These are phyloP conservation scores for Macrotis lagotis DNA, from an alignment of 2,113 vertebrate genomes.

Conservation along the genomic window DNA sequence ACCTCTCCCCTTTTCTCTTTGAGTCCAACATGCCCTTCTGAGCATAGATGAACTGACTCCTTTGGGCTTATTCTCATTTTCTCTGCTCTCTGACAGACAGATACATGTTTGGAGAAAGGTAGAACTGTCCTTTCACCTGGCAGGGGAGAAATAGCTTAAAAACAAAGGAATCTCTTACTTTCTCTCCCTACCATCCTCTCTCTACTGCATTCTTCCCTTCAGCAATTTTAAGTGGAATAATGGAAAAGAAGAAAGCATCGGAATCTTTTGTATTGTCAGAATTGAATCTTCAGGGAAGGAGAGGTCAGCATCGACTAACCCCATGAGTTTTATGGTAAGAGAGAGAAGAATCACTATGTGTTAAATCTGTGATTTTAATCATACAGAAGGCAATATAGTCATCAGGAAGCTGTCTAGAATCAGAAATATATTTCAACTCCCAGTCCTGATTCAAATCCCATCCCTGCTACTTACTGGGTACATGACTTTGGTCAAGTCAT, in stretches of 20 bases:
- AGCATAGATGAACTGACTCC: background rate
- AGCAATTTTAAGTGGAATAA: slow-evolving; percentile 49
- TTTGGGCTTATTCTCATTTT: background rate
- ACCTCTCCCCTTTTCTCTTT: background rate
- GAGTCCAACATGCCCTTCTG: background rate
- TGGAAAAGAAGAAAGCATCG: background rate
- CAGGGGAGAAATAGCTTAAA: slow-evolving; percentile 63
- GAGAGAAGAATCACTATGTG: background rate
- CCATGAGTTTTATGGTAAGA: background rate
- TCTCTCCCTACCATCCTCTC: slow-evolving; percentile 1
- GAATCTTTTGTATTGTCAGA: slow-evolving; percentile 8
- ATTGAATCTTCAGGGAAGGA: slow-evolving; percentile 45
- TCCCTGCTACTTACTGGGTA: background rate
- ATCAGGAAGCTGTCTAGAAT: background rate
- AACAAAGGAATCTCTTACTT: slow-evolving; percentile 10
- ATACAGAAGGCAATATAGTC: background rate
- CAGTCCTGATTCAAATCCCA: background rate
- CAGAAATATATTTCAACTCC: slow-evolving; percentile 29
- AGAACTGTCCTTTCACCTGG: slow-evolving; percentile 48
- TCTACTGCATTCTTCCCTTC: slow-evolving; percentile 34
- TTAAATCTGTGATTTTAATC: background rate
- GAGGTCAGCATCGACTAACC: background rate
- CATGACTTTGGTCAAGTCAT: background rate
- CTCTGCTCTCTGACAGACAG: slow-evolving; percentile 59
- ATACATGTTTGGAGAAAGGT: background rate